Evolutionary conservation across 2,797 vertebrate species (phyloP), one percentile per base, ranked within the genome.

Genomic region (Fringilla coelebs): DNA sequence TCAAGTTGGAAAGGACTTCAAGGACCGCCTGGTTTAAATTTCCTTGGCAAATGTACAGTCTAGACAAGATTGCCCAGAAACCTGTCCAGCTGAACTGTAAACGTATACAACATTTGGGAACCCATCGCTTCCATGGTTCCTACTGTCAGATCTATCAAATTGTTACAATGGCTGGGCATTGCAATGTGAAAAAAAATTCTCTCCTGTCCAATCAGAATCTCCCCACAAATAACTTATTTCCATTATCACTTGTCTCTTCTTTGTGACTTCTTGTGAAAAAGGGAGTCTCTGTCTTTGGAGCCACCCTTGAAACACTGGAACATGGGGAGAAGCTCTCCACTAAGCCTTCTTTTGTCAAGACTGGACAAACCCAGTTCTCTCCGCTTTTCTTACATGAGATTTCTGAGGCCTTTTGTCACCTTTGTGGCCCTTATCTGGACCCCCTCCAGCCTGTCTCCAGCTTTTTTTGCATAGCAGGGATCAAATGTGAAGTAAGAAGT

Each of bases 161-260:
- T 40, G 34, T 24, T 66, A 43, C 18, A 28, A 17, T 32, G n/a
- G 11, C 9, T 65, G 18, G 46, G 6, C 10, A 16, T 11, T 34
- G 13, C 13, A 65, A 52, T 13, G 5, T 52, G 29, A 71, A 46
- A 70, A 77, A 45, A 40, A 65, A 8, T 45, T 18, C 17, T 71
- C 20, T 58, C 29, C 58, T 45, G 18, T 65, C 29, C 43, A 32
- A 7, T 15, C 12, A 52, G n/a, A 34, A 40, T 57, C 4, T 65
- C 9, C 17, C n/a, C 17, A 51, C 0, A 0, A 31, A 14, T 40
- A 28, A 34, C 7, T 52, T 46, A 13, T 58, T 65, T 49, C 21
- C 31, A 34, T 65, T 77, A 40, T 8, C 10, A 12, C 25, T 51
- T 13, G 2, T 22, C 29, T 71, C 34, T 38, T 58, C 38, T 34